Percentiles rank a stretch among this genome's conserved stretches.
These are phyloP conservation scores for Dynastes tityus DNA, from an alignment of 2,888 invertebrate species.

Conservation along the genomic window DNA sequence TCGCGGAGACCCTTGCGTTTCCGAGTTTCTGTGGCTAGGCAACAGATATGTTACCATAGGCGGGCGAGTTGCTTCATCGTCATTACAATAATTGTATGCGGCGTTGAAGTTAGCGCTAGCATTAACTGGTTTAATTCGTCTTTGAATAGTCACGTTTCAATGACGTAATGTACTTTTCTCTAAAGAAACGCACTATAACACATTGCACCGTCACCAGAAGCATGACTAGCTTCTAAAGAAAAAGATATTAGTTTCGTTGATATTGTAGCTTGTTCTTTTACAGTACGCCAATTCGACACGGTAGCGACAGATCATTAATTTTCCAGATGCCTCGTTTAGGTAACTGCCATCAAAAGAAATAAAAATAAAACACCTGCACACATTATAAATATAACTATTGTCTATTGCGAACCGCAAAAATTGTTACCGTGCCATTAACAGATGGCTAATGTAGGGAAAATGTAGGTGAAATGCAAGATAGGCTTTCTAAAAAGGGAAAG, in stretches of 20 bases:
- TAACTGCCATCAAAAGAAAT: background rate
- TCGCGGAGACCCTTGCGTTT: no score
- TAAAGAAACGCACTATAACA: no score
- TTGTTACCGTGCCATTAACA: constrained; percentile 31
- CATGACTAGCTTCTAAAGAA: constrained; percentile 32
- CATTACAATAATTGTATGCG: no score
- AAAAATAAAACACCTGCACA: constrained; percentile 26
- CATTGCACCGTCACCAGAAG: constrained; percentile 17
- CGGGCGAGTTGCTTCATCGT: no score
- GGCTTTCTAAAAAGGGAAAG: no score
- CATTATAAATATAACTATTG: constrained; percentile 27
- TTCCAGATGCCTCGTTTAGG: constrained; percentile 15
- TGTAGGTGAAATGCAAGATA: background rate
- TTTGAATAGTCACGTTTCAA: no score
- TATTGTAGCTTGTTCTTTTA: constrained; percentile 5
- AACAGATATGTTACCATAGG: no score
- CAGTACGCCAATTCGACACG: constrained; percentile 18
- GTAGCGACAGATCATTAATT: constrained; percentile 35
- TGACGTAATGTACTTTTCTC: no score
- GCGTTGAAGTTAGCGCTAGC: no score
- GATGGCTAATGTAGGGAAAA: constrained; percentile 11
- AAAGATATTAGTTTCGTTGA: constrained; percentile 26
- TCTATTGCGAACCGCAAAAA: constrained; percentile 25
- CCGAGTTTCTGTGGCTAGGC: no score
- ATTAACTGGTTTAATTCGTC: no score